Percentiles rank a stretch among this genome's conserved stretches.
These are phyloP conservation scores for Meandrina meandrites DNA, from an alignment of 92 coral and sea anemone species.

Conservation along the genomic window DNA sequence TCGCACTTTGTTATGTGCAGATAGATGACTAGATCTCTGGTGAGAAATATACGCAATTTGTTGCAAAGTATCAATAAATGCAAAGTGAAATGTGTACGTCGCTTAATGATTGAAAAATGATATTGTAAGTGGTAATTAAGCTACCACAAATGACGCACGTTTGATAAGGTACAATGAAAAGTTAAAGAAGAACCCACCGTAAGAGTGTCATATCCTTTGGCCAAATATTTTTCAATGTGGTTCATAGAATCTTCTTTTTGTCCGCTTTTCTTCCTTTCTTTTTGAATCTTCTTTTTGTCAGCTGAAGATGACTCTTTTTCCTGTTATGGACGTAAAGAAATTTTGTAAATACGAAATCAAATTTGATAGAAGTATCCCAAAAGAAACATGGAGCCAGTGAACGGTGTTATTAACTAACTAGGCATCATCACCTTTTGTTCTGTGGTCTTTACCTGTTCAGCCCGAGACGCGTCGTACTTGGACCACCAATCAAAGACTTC, in stretches of 20 bases:
- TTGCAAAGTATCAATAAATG: too few species aligned
- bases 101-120: neutral
- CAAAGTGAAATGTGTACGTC: too few species aligned
- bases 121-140: neutral
- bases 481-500: slow-evolving; percentile 91
- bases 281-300: slow-evolving; percentile 10
- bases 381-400: neutral
- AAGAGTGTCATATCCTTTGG: slow-evolving; percentile 62
- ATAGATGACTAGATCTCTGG: too few species aligned
- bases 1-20: too few species aligned
- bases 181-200: slow-evolving; percentile 41
- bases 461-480: slow-evolving; percentile 65
- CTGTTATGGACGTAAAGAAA: neutral
- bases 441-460: neutral
- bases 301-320: neutral
- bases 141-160: neutral
- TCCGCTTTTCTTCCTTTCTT: too few species aligned
- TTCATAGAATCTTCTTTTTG: slow-evolving; percentile 30
- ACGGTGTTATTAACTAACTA: too few species aligned
- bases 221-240: slow-evolving; percentile 56
- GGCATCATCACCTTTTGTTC: neutral
- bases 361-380: neutral
- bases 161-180: neutral
- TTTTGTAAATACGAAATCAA: neutral
- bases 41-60: too few species aligned